A percentile compares a stretch with the other conserved stretches of the same genome.
phyloP scores from a whole-genome alignment of 2,797 vertebrate species.

The Staurois parvus region DNA sequence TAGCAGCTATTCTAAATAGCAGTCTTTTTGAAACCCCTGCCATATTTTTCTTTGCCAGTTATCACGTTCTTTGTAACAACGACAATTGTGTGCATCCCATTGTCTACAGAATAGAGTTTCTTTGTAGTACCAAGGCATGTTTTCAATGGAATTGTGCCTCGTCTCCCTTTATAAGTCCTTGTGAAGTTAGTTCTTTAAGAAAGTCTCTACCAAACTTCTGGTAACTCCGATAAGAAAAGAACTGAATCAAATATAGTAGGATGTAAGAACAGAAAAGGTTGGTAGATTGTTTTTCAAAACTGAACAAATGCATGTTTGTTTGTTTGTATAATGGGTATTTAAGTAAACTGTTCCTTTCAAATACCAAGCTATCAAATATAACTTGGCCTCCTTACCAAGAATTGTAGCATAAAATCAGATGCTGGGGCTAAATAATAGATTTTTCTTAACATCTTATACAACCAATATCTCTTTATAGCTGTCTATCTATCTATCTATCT shows the following conservation, averaged over 20 bases:
- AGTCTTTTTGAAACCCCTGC: slow-evolving; percentile 19
- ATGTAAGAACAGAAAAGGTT: neutral
- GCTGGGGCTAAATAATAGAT: too few relatives aligned
- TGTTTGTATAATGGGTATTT: neutral
- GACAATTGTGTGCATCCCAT: slow-evolving; percentile 13
- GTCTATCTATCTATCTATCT: too few relatives aligned
- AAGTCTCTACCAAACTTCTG: slow-evolving; percentile 36
- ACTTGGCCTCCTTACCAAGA: neutral
- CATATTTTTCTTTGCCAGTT: slow-evolving; percentile 11
- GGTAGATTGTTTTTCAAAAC: neutral
- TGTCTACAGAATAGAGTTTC: slow-evolving; percentile 28
- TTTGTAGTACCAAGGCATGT: slow-evolving; percentile 32
- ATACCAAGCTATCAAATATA: neutral
- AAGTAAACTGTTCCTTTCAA: neutral
- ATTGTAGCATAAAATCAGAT: too few relatives aligned
- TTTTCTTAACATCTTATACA: too few relatives aligned
- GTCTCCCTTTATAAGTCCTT: slow-evolving; percentile 25
- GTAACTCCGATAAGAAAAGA: slow-evolving; percentile 39
- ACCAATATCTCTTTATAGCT: too few relatives aligned
- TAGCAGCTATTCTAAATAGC: slow-evolving; percentile 18
- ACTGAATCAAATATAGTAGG: slow-evolving; percentile 16
- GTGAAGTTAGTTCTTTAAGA: slow-evolving; percentile 32
- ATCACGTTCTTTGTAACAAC: slow-evolving; percentile 27
- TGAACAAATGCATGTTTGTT: neutral
- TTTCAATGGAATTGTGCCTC: slow-evolving; percentile 34